Percentiles rank a stretch among this genome's conserved stretches.
Conservation (phyloP, 1,140 invertebrate species). For the Pachyrhynchus sulphureomaculatus region DNA sequence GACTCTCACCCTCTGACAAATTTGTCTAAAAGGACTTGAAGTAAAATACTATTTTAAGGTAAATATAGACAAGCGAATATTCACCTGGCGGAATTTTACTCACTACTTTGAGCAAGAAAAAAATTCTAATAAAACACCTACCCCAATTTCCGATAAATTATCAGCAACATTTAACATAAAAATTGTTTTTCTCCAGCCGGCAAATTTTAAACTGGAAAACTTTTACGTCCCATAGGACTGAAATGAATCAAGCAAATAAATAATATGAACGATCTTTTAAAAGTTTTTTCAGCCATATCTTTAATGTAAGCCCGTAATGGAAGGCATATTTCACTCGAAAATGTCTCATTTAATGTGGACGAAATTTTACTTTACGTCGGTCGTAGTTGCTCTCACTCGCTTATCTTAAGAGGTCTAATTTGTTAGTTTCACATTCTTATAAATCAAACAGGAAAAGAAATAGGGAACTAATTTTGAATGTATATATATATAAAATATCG, state of each 20-base stretch:
- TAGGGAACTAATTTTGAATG: too few relatives aligned
- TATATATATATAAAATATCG: too few relatives aligned
- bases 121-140: too few relatives aligned
- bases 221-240: constrained; percentile 39
- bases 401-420: constrained; percentile 2
- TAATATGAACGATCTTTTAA: constrained; percentile 41
- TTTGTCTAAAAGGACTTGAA: too few relatives aligned
- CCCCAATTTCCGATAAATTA: constrained; percentile 20
- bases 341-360: constrained; percentile 42
- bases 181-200: constrained; percentile 14
- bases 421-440: too few relatives aligned
- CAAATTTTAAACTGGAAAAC: constrained; percentile 39
- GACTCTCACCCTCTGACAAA: too few relatives aligned
- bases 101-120: too few relatives aligned
- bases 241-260: constrained; percentile 44
- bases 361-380: constrained; percentile 36
- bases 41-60: too few relatives aligned
- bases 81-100: too few relatives aligned
- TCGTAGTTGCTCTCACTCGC: constrained; percentile 1
- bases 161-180: constrained; percentile 13
- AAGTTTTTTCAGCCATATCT: constrained; percentile 47
- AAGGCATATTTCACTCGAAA: constrained; percentile 45
- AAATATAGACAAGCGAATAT: too few relatives aligned
- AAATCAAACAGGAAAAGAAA: too few relatives aligned
- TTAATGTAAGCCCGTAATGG: constrained; percentile 47